A percentile compares a stretch with the other conserved stretches of the same genome.
phyloP scores from a whole-genome alignment of 2,797 vertebrate genomes.

The Coluber constrictor region DNA sequence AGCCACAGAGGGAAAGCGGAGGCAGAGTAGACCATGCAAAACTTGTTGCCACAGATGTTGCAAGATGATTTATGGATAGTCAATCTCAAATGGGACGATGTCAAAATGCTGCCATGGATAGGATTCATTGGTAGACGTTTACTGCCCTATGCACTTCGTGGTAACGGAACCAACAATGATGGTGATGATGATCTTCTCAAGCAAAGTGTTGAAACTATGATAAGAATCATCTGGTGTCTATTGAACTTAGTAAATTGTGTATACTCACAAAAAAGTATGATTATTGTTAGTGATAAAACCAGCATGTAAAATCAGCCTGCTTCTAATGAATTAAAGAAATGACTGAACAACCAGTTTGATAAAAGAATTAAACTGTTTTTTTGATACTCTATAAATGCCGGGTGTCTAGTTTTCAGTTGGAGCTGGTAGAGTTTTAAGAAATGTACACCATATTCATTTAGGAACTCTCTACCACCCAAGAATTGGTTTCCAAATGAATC shows the following conservation, averaged over 20 bases:
- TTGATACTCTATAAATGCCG: background rate
- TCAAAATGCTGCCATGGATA: background rate
- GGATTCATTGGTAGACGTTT: background rate
- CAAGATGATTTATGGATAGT: background rate
- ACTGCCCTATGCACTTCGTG: background rate
- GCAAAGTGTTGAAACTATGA: background rate
- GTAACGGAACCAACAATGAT: background rate
- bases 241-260: background rate
- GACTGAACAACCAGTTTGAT: too few relatives aligned
- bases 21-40: background rate
- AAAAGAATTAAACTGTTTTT: background rate
- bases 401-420: background rate
- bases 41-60: background rate
- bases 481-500: slow-evolving; percentile 11
- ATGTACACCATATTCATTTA: background rate
- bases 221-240: background rate
- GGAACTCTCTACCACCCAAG: background rate
- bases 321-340: background rate
- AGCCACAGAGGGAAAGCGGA: background rate
- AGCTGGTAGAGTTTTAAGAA: background rate
- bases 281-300: background rate
- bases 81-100: background rate
- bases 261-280: background rate
- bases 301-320: background rate
- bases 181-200: background rate